phyloP scores from a whole-genome alignment of 2,888 invertebrate species.

The Alsophila aescularia region DNA sequence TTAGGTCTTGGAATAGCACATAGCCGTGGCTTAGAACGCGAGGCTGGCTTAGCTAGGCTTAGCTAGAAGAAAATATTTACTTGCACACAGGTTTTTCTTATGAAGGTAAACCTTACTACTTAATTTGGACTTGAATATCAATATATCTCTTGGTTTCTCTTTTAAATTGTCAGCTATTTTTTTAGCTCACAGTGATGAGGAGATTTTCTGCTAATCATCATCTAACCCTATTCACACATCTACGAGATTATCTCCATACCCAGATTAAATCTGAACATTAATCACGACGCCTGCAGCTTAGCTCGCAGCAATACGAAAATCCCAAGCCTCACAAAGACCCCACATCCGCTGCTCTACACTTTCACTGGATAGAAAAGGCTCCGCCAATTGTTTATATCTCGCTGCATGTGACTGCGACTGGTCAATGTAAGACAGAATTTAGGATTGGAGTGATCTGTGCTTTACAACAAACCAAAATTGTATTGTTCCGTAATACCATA shows the following conservation, averaged over 20 bases:
- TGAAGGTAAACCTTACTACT: too few relatives aligned
- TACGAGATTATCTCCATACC: constrained; percentile 8
- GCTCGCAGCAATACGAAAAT: constrained; percentile 25
- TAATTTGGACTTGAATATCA: too few relatives aligned
- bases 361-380: constrained; percentile 51
- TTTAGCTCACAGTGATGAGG: too few relatives aligned
- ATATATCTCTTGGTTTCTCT: too few relatives aligned
- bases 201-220: not conserved
- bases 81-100: too few relatives aligned
- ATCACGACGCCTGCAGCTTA: constrained; percentile 23
- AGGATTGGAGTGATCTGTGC: constrained; percentile 6
- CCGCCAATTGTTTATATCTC: constrained; percentile 50
- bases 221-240: constrained; percentile 5
- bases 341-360: constrained; percentile 49
- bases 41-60: too few relatives aligned
- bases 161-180: too few relatives aligned
- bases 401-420: constrained; percentile 15
- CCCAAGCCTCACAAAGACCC: constrained; percentile 20
- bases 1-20: too few relatives aligned
- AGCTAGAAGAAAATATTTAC: too few relatives aligned
- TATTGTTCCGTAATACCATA: too few relatives aligned
- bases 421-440: constrained; percentile 29
- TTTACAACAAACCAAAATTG: too few relatives aligned
- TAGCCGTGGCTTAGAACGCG: too few relatives aligned
- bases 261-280: constrained; percentile 18